Percentiles rank a stretch among this genome's conserved stretches.
Conservation (phyloP, 2,113 vertebrate species). For the Hyla sarda region DNA sequence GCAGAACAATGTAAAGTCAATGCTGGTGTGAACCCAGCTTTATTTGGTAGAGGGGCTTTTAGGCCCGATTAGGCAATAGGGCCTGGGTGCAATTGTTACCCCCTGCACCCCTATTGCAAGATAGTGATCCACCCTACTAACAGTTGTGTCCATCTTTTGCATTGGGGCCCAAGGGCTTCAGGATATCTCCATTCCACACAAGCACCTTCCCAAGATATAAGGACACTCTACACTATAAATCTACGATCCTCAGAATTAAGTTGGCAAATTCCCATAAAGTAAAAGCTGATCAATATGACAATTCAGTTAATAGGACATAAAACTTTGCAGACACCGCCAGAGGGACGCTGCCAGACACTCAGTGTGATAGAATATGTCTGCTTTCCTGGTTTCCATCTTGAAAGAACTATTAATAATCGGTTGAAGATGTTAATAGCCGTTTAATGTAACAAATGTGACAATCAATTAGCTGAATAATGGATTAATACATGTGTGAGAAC, state of each 20-base stretch:
- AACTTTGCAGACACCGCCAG: not conserved
- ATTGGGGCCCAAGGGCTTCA: no score
- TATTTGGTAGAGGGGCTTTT: no score
- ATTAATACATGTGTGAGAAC: not conserved
- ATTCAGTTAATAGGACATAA: not conserved
- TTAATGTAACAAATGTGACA: not conserved
- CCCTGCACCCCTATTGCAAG: no score
- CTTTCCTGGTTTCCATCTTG: not conserved
- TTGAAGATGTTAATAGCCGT: not conserved
- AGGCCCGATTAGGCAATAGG: no score
- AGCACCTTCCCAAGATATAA: not conserved
- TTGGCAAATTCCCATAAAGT: not conserved
- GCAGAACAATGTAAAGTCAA: no score
- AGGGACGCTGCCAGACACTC: not conserved
- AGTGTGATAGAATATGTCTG: not conserved
- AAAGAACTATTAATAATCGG: not conserved
- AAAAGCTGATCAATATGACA: not conserved
- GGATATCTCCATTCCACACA: no score
- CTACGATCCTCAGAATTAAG: not conserved
- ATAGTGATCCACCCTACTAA: no score
- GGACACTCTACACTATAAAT: not conserved
- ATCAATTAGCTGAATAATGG: not conserved
- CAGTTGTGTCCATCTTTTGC: no score
- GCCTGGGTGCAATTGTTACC: no score
- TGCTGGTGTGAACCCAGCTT: no score